These are phyloP conservation scores for Oreotragus oreotragus DNA, from an alignment of 2,113 vertebrate genomes.

Conservation along the genomic window DNA sequence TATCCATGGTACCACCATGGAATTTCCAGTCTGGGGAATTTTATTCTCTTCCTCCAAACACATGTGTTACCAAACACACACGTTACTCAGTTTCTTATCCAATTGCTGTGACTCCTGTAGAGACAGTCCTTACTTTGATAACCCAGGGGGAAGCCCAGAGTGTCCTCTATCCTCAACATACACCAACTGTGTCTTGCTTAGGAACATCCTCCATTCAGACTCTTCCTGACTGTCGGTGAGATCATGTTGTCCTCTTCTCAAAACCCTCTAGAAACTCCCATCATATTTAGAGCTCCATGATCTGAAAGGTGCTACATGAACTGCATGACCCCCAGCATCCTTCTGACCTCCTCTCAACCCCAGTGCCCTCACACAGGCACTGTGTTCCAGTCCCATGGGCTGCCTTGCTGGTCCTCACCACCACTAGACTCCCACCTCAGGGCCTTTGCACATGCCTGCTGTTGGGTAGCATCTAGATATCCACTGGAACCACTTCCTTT, in stretches of 20 bases:
- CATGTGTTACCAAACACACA: fast-evolving
- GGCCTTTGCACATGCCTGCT: neutral
- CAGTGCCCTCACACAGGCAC: fast-evolving
- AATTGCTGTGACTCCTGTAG: fast-evolving
- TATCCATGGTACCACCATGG: neutral
- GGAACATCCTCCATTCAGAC: neutral
- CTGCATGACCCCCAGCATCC: neutral
- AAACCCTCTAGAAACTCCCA: neutral
- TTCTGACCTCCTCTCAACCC: neutral
- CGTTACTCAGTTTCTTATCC: neutral
- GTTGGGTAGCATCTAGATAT: neutral
- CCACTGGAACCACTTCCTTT: too few species aligned
- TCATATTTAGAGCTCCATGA: neutral
- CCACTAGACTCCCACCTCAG: neutral
- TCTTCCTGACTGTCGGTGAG: neutral
- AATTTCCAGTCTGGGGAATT: neutral
- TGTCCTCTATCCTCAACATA: fast-evolving
- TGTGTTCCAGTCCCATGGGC: neutral
- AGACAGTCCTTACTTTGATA: neutral
- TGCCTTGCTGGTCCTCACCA: neutral
- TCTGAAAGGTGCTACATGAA: fast-evolving
- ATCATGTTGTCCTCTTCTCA: neutral
- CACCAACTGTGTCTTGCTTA: neutral
- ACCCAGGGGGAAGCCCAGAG: fast-evolving
- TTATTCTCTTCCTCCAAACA: neutral